Conservation (phyloP, 2,888 invertebrate species). For the Schizotus pectinicornis region DNA sequence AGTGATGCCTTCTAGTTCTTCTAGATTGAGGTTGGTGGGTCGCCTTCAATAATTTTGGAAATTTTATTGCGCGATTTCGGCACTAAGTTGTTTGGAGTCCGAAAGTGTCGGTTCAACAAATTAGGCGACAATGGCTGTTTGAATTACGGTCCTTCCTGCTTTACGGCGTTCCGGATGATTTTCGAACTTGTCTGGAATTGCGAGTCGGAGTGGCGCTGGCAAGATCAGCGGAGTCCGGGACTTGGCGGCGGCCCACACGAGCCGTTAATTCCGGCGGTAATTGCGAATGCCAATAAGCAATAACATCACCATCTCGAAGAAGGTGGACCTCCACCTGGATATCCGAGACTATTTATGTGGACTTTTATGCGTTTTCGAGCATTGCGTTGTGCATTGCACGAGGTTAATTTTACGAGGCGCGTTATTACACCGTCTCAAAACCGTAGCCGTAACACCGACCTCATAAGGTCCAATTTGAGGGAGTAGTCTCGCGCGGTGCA, state of each 20-base stretch:
- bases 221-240: not conserved
- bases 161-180: no score
- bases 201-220: no score
- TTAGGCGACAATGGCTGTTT: slow-evolving; percentile 4
- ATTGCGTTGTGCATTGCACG: slow-evolving; percentile 51
- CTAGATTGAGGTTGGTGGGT: not conserved
- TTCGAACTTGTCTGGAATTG: no score
- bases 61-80: no score
- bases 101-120: slow-evolving; percentile 4
- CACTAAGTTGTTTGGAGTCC: no score
- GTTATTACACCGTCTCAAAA: slow-evolving; percentile 46
- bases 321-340: slow-evolving; percentile 55
- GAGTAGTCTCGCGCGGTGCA: slow-evolving; percentile 36
- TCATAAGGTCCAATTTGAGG: slow-evolving; percentile 38
- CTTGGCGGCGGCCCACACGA: not conserved
- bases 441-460: not conserved
- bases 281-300: slow-evolving; percentile 53
- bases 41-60: slow-evolving; percentile 3
- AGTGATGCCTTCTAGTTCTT: no score
- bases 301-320: slow-evolving; percentile 38
- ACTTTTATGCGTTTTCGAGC: slow-evolving; percentile 57
- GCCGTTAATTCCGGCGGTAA: slow-evolving; percentile 48
- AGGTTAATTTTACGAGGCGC: slow-evolving; percentile 55
- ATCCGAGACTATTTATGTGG: slow-evolving; percentile 57
- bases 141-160: no score